phyloP scores from a whole-genome alignment of 2,888 invertebrate species.

The Phaedon cochleariae region DNA sequence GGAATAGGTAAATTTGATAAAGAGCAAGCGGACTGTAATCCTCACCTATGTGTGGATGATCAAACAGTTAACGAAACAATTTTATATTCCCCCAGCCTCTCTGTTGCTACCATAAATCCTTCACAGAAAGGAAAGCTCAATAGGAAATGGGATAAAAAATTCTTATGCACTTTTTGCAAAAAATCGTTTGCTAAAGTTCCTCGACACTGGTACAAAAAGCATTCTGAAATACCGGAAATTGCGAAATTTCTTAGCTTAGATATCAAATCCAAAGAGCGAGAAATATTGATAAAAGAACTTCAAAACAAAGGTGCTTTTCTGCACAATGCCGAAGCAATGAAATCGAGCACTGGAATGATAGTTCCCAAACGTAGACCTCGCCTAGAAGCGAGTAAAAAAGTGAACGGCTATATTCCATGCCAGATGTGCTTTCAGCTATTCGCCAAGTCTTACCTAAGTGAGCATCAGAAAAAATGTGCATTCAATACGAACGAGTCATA shows the following conservation, averaged over 20 bases:
- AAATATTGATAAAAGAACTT: not conserved
- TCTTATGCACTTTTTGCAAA: conserved; percentile 2
- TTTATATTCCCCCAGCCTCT: no score
- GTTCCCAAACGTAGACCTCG: conserved; percentile 4
- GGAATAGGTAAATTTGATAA: no score
- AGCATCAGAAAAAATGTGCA: not conserved
- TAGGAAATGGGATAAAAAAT: conserved; percentile 4
- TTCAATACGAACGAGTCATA: conserved; percentile 7
- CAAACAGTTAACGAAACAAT: no score
- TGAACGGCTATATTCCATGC: not conserved
- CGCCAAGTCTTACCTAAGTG: not conserved
- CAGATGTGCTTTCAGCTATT: conserved; percentile 3
- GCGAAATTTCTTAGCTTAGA: not conserved
- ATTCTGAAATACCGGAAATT: conserved; percentile 2
- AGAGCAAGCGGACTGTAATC: no score
- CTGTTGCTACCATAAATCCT: no score
- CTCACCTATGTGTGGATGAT: no score
- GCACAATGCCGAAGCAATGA: not conserved
- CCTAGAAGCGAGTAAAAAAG: not conserved
- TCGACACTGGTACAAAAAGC: conserved; percentile 3
- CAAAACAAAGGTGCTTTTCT: conserved; percentile 10
- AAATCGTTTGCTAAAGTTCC: not conserved
- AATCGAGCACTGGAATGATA: not conserved
- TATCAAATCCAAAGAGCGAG: conserved; percentile 1
- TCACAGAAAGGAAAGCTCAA: no score